Evolutionary conservation across 1,140 invertebrate species (phyloP), one percentile per base, ranked within the genome.

Genomic region (Zaprionus nigranus): DNA sequence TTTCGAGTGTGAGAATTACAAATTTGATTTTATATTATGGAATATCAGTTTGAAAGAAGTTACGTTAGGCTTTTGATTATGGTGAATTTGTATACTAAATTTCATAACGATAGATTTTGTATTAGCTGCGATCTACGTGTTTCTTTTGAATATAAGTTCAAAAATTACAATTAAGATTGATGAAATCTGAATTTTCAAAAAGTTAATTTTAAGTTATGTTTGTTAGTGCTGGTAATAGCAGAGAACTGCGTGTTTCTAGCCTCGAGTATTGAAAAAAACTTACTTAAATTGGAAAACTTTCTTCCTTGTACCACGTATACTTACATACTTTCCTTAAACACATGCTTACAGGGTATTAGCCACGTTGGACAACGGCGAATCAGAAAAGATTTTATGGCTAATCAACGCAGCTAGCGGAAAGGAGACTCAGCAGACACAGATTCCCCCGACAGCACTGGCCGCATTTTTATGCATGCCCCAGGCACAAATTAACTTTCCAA

Each of bases 401-500:
- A 87, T 88, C 80, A 86, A 79, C 57, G 73, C 49, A 68, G 58
- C 65, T 54, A 54, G 59, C 59, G 34, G 38, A 53, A 49, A 81
- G 73, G 6, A 62, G 67, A 68, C 62, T 46, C 72, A 30, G 57
- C 15, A 57, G 65, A 54, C 61, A 69, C 38, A 58, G 77, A 78
- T 73, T 88, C 81, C 70, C 84, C 62, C 79, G 75, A 70, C 13
- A 22, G 43, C 13, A 20, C 43, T 65, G 40, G 40, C 43, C 57
- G 30, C 73, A 86, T 83, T 88, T 88, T 88, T 90, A 90, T 84
- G 84, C 84, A 77, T 60, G 68, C 49, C 57, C 43, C 36, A 51
- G 57, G 68, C 75, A 82, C 84, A 88, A 88, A 88, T 87, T 87
- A 84, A 88, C 71, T 88, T 83, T 78, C 78, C 71, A 86, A 86